Evolutionary conservation across 2,797 vertebrate genomes (phyloP).

Genomic region (Manis pentadactyla): DNA sequence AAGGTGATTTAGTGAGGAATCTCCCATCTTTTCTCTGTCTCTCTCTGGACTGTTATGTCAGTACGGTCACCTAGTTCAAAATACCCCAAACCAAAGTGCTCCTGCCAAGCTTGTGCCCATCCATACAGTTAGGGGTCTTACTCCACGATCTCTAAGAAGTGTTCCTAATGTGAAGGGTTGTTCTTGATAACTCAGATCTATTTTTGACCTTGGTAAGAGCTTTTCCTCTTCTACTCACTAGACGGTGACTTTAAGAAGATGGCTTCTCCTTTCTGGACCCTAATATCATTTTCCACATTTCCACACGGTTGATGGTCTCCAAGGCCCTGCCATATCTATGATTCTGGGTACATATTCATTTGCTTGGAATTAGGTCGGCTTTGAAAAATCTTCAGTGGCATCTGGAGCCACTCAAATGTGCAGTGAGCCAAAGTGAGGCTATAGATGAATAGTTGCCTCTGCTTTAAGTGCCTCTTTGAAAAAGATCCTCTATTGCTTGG

Average conservation of each 20-base stretch:
- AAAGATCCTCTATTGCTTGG: conserved; percentile 32
- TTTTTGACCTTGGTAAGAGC: conserved; percentile 27
- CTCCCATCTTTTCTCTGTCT: background rate
- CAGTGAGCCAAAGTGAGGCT: conserved; percentile 13
- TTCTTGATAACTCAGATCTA: background rate
- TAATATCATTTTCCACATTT: background rate
- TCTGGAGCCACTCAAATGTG: conserved; percentile 15
- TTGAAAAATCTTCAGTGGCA: conserved; percentile 30
- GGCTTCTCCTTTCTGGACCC: background rate
- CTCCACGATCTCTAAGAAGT: background rate
- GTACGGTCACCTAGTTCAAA: background rate
- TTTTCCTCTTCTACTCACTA: conserved; percentile 23
- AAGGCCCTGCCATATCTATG: conserved; percentile 10
- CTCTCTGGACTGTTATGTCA: background rate
- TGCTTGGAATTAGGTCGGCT: conserved; percentile 9
- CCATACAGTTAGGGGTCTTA: background rate
- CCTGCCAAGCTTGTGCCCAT: background rate
- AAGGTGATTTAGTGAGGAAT: conserved; percentile 35
- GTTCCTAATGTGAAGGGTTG: background rate
- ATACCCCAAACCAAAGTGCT: background rate
- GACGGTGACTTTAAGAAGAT: conserved; percentile 34
- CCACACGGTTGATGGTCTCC: background rate
- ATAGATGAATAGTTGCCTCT: conserved; percentile 13
- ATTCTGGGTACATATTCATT: conserved; percentile 7
- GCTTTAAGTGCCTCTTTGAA: conserved; percentile 24